Evolutionary conservation across 2,113 vertebrate genomes (phyloP).

Genomic region (Ancistrus triradiatus): DNA sequence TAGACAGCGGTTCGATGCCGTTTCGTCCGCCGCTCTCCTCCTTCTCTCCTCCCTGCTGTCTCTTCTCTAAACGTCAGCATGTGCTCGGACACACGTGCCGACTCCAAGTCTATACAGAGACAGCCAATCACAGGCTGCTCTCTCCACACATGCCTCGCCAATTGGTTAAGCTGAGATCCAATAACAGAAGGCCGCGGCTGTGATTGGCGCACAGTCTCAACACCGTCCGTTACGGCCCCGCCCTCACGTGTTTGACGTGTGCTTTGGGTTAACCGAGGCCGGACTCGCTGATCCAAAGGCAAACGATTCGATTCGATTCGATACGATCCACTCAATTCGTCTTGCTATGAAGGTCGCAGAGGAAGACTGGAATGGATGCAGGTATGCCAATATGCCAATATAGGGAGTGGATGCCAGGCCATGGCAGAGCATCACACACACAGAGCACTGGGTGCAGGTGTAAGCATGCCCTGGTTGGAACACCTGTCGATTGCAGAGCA

Average conservation of each 20-base stretch:
- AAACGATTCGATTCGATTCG: slow-evolving; percentile 5
- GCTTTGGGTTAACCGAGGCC: slow-evolving; percentile 30
- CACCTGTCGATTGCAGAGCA: too few species aligned
- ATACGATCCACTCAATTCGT: neutral
- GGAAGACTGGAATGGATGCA: too few species aligned
- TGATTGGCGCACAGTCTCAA: slow-evolving; percentile 51
- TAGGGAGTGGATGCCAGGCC: too few species aligned
- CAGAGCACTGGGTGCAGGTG: too few species aligned
- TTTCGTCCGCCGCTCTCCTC: neutral
- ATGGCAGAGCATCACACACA: too few species aligned
- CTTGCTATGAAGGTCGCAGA: neutral
- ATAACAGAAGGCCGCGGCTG: slow-evolving; percentile 43
- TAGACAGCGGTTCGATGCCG: too few species aligned
- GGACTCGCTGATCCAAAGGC: slow-evolving; percentile 51
- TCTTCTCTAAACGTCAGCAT: slow-evolving; percentile 63
- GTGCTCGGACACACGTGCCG: slow-evolving; percentile 73
- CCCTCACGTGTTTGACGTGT: slow-evolving; percentile 64
- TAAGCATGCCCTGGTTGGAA: too few species aligned
- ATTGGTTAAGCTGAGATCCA: slow-evolving; percentile 59
- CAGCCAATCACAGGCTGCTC: slow-evolving; percentile 50
- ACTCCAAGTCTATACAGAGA: slow-evolving; percentile 44
- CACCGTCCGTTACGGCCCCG: slow-evolving; percentile 38
- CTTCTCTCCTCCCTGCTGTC: neutral
- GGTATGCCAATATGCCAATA: neutral
- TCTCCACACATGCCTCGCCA: neutral